Percentiles rank a stretch among this genome's conserved stretches.
Conservation (phyloP, 2,888 invertebrate species). For the Yponomeuta cagnagella region DNA sequence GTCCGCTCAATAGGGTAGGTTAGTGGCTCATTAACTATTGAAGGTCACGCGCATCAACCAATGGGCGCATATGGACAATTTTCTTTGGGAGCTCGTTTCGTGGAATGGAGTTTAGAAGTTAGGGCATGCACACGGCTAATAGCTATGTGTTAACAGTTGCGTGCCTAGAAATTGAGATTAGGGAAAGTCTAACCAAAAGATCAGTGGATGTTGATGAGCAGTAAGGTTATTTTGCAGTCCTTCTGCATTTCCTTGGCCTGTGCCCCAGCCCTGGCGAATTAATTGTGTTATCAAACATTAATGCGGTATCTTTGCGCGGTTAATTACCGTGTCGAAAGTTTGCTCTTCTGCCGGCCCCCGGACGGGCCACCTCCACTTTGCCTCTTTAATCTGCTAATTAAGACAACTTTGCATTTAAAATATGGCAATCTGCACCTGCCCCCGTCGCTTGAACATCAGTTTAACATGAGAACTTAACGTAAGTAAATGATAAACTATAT, state of each 20-base stretch:
- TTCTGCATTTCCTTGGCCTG: background rate
- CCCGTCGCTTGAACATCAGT: background rate
- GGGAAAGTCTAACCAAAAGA: too few relatives aligned
- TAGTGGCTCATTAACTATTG: too few relatives aligned
- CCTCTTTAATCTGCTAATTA: constrained; percentile 9
- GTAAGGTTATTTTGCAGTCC: background rate
- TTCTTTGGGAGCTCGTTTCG: too few relatives aligned
- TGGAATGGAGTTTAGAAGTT: too few relatives aligned
- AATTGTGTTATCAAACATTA: constrained; percentile 75
- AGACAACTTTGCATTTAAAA: background rate
- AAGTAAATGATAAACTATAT: too few relatives aligned
- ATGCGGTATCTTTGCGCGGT: constrained; percentile 53
- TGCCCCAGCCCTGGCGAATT: constrained; percentile 36
- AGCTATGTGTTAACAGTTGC: too few relatives aligned
- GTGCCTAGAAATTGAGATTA: too few relatives aligned
- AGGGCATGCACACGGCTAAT: too few relatives aligned
- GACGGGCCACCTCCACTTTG: background rate
- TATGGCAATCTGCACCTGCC: constrained; percentile 1
- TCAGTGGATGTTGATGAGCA: too few relatives aligned
- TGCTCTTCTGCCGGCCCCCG: background rate
- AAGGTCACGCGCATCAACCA: too few relatives aligned
- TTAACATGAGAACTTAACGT: background rate
- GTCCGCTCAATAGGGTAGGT: too few relatives aligned
- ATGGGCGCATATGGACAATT: too few relatives aligned
- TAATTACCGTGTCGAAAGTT: constrained; percentile 47